Evolutionary conservation across 2,113 vertebrate species (phyloP).

Genomic region (rabbit (Oryctolagus cuniculus)): DNA sequence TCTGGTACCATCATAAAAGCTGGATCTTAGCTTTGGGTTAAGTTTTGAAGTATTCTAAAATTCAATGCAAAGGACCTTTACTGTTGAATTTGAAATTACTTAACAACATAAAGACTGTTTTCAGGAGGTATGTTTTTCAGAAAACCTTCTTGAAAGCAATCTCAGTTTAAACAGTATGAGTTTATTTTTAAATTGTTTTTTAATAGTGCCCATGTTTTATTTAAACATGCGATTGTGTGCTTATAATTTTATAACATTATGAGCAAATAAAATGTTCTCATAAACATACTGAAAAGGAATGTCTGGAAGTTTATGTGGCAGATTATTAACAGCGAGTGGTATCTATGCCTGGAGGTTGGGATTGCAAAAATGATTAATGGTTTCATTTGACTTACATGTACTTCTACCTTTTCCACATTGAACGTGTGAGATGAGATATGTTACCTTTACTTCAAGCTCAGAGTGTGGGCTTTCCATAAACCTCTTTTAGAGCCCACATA

Average conservation of each 20-base stretch:
- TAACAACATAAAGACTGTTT: slow-evolving; percentile 47
- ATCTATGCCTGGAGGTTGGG: background rate
- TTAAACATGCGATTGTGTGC: background rate
- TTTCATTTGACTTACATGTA: slow-evolving; percentile 17
- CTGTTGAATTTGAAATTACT: slow-evolving; percentile 13
- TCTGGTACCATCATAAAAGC: slow-evolving; percentile 44
- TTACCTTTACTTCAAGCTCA: background rate
- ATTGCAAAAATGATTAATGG: slow-evolving; percentile 7
- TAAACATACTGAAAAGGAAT: slow-evolving; percentile 14
- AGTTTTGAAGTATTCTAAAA: slow-evolving; percentile 31
- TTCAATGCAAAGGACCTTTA: background rate
- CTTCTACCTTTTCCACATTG: slow-evolving; percentile 30
- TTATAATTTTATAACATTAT: slow-evolving; percentile 40
- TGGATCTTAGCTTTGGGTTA: slow-evolving; percentile 44
- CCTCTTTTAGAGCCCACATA: background rate
- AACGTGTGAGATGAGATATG: background rate
- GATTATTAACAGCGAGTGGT: background rate
- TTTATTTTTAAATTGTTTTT: slow-evolving; percentile 49
- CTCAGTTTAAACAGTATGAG: slow-evolving; percentile 12
- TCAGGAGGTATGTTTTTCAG: slow-evolving; percentile 31
- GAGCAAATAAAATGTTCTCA: slow-evolving; percentile 3
- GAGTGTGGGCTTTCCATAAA: background rate
- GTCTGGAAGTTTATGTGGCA: slow-evolving; percentile 8
- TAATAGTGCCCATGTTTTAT: slow-evolving; percentile 27
- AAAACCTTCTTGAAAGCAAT: slow-evolving; percentile 41